Evolutionary conservation across 2,797 vertebrate species (phyloP).

Genomic region (Brachymystax lenok): DNA sequence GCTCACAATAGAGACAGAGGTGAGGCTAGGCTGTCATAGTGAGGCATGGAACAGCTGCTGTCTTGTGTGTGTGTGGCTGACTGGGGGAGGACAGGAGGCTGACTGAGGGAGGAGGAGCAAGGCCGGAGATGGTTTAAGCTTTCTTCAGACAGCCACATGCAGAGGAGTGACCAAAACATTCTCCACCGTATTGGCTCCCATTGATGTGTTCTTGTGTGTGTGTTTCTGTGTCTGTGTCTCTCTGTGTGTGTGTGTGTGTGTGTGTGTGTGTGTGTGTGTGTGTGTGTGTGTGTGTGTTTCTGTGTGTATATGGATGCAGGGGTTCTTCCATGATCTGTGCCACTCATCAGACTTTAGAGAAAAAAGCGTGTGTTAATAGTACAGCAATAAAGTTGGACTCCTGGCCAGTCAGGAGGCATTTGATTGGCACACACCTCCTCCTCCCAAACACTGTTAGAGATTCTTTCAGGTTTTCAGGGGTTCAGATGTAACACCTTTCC

Average conservation of each 20-base stretch:
- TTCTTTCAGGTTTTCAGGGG: constrained; percentile 38
- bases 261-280: no score
- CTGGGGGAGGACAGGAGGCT: constrained; percentile 16
- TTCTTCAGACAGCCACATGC: constrained; percentile 71
- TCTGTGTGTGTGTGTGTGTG: background rate
- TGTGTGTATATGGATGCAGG: background rate
- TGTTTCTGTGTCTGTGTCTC: background rate
- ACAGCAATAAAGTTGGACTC: constrained; percentile 1
- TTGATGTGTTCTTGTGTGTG: constrained; percentile 9
- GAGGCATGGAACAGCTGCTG: constrained; percentile 22
- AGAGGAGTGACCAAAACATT: constrained; percentile 67
- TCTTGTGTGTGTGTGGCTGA: constrained; percentile 4
- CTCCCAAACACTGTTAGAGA: constrained; percentile 22
- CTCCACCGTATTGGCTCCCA: constrained; percentile 34
- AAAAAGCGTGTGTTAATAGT: constrained; percentile 19
- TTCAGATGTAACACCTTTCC: constrained; percentile 59
- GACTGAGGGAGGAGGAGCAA: constrained; percentile 66
- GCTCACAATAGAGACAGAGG: constrained; percentile 33
- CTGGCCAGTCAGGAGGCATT: constrained; percentile 16
- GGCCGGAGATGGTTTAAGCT: constrained; percentile 62
- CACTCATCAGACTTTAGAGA: background rate
- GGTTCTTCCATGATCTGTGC: constrained; percentile 8
- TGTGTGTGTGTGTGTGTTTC: background rate
- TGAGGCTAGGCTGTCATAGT: constrained; percentile 36
- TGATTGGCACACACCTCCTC: constrained; percentile 30